Base-by-base conservation (phyloP, 35 echinoderm and acorn worm species). In the Diadema setosum region DNA sequence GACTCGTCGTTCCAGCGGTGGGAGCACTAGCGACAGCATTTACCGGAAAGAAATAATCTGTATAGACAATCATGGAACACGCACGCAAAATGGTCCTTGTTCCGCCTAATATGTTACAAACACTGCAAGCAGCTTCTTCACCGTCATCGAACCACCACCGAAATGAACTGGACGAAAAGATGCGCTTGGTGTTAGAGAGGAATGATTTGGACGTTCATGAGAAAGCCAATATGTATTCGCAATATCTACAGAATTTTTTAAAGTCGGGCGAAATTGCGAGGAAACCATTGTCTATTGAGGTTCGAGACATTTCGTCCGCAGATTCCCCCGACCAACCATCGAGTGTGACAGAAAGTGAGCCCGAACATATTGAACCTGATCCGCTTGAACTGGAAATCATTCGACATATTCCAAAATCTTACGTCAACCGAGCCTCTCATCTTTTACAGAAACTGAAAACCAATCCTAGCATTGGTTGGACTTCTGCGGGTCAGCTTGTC, bases 391-490 rank as follows among this genome's bases (percentile, higher is more conserved):
- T 24, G 5, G 52, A 90, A 49, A 82, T 83, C 50, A 61, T 70
- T 15, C 65, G 60, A 25, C 55, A 81, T 21, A 40, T 83, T 14
- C 80, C 87, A 1, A 67, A 59, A 29, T 44, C 58, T 4, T 67
- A 23, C 20, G 37, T 44, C 18, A 81, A 81, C 3, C 73, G 80
- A 83, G 58, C 76, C 0, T 7, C 31, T 17, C 37, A 61, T 21
- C 29, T 83, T 27, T 30, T 83, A 20, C 44, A 90, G 11, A 90
- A 82, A n/a, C 14, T 90, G 15, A 90, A 90, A 63, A 83, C 27
- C 5, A 39, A 78, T 21, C 80, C 56, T 33, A 49, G 44, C 56
- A 60, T 90, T 2, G 59, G 56, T 11, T 90, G 56, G 50, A 90
- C 81, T 48, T 26, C 57, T 2, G 16, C 34, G 0, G 87, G 87